Evolutionary conservation across 2,888 invertebrate genomes (phyloP).

Genomic region (Agrilus mali): DNA sequence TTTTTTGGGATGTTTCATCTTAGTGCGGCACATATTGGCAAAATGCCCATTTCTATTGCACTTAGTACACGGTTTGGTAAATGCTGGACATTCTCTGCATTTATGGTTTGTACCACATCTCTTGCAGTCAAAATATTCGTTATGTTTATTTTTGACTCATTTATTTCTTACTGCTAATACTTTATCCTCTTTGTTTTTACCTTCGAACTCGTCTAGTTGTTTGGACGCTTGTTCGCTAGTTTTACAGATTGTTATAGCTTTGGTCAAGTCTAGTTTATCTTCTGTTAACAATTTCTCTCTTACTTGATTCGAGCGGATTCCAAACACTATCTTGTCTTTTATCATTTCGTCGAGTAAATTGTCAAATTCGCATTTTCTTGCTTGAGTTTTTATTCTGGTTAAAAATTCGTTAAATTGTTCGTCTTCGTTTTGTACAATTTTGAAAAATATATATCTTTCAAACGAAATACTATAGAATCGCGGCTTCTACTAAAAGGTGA

Average conservation of each 20-base stretch:
- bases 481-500: too few relatives aligned
- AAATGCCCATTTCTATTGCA: constrained; percentile 8
- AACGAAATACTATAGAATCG: constrained; percentile 15
- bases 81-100: constrained; percentile 9
- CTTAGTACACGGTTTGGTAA: constrained; percentile 8
- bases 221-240: constrained; percentile 5
- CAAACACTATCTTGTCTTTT: constrained; percentile 12
- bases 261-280: constrained; percentile 2
- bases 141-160: constrained; percentile 1
- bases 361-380: constrained; percentile 11
- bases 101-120: constrained; percentile 9
- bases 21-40: constrained; percentile 3
- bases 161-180: not conserved
- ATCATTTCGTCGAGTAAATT: constrained; percentile 8
- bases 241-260: constrained; percentile 5
- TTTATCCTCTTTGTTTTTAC: too few relatives aligned
- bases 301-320: constrained; percentile 5
- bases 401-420: constrained; percentile 13
- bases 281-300: constrained; percentile 7
- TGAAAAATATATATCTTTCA: too few relatives aligned
- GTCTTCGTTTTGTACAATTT: constrained; percentile 11
- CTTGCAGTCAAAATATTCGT: constrained; percentile 8
- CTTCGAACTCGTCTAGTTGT: not conserved
- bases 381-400: constrained; percentile 8
- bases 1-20: not conserved